Percentiles rank a stretch among this genome's conserved stretches.
Conservation (phyloP, 1,140 invertebrate genomes). For the Nephila pilipes region DNA sequence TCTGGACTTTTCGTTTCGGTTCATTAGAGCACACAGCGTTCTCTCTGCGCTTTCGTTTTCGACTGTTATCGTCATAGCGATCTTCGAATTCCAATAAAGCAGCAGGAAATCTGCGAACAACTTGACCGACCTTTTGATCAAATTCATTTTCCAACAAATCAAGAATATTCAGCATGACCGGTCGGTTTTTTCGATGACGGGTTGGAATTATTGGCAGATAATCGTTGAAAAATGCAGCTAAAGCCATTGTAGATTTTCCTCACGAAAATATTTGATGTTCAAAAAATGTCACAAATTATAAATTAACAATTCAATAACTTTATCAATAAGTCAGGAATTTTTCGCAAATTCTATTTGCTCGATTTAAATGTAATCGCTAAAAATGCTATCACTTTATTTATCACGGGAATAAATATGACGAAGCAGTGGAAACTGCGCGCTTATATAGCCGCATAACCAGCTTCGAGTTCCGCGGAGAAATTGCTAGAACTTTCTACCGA, state of each 20-base stretch:
- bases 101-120: not conserved
- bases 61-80: not conserved
- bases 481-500: not conserved
- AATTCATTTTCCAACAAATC: constrained; percentile 39
- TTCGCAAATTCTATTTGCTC: not conserved
- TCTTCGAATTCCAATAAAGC: not conserved
- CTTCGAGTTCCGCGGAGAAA: not conserved
- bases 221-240: constrained; percentile 10
- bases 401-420: too few relatives aligned
- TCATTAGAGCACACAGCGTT: not conserved
- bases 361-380: not conserved
- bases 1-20: constrained; percentile 30
- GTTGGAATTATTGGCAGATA: not conserved
- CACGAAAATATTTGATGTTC: not conserved
- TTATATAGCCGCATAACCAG: not conserved
- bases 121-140: constrained; percentile 25
- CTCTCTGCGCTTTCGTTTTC: not conserved
- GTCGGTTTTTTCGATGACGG: not conserved
- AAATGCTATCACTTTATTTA: not conserved
- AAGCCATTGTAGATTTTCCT: not conserved
- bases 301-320: not conserved
- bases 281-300: not conserved
- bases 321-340: not conserved
- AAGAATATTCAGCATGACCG: not conserved
- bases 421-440: not conserved